A percentile compares a stretch with the other conserved stretches of the same genome.
Conservation (phyloP, 2,113 vertebrate species). For the Thymallus thymallus region DNA sequence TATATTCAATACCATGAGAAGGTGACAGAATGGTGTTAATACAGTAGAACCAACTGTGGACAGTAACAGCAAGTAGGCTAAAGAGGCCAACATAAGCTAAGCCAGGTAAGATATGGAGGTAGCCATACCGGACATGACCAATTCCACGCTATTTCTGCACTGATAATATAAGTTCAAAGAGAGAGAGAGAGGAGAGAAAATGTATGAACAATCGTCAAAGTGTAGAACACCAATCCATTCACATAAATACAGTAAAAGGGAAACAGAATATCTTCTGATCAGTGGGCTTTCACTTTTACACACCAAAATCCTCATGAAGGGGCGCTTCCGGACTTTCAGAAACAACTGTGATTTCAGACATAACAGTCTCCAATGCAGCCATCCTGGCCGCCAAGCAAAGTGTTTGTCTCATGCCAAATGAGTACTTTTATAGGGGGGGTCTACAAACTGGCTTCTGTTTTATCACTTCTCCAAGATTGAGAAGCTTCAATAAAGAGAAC, state of each 20-base stretch:
- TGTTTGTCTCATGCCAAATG: conserved; percentile 76
- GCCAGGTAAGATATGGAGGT: not conserved
- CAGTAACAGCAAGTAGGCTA: not conserved
- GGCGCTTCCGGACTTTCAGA: conserved; percentile 52
- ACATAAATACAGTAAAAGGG: not conserved
- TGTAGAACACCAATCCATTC: not conserved
- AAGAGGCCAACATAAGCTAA: not conserved
- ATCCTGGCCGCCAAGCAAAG: conserved; percentile 72
- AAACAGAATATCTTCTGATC: too few species aligned
- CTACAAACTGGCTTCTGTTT: conserved; percentile 72
- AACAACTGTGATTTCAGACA: conserved; percentile 74
- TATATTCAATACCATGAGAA: not conserved
- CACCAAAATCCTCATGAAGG: conserved; percentile 49
- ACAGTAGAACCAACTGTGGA: conserved; percentile 17
- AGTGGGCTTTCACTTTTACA: not conserved
- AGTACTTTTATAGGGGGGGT: conserved; percentile 64
- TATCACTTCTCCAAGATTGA: conserved; percentile 73
- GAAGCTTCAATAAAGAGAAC: conserved; percentile 73
- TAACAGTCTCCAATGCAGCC: conserved; percentile 70
- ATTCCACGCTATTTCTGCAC: not conserved
- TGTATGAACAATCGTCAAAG: not conserved
- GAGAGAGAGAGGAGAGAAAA: not conserved
- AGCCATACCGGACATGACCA: not conserved
- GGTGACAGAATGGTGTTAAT: not conserved
- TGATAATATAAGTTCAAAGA: not conserved